Base-by-base conservation (phyloP, 92 coral and sea anemone genomes). In the Ricordea florida region DNA sequence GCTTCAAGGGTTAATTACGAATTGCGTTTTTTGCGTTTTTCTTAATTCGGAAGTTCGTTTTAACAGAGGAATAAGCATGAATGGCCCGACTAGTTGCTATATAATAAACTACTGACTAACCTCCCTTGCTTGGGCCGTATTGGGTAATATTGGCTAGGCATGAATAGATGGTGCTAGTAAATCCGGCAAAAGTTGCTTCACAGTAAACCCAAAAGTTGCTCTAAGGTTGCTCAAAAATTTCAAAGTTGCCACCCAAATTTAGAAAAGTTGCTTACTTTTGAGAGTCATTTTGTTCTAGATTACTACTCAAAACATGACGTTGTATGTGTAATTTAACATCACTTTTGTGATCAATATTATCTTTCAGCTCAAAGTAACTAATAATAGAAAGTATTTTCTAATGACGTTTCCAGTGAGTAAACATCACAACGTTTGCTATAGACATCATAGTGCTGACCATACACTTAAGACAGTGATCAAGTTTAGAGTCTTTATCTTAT, bases 381-480 rank as follows among this genome's bases (percentile, higher is more conserved):
- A 37, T 37, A n/a, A 37, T 7, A n/a, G 7, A 37, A 37, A 37
- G 44, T 37, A 37, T 8, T 37, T 57, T 57, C 11, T 24, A 11
- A 24, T n/a, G n/a, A n/a, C n/a, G n/a, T n/a, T n/a, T n/a, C n/a
- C n/a, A n/a, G n/a, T 67, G 74, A 31, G 24, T 71, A 24, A 24
- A 33, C 66, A 53, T 71, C 78, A 55, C 24, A 66, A 77, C 50
- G 76, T 66, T 64, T 36, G 20, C 75, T 66, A 52, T 65, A 66
- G 3, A 63, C 66, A 72, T 47, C 57, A 67, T 48, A 67, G 15
- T 63, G 71, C 14, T 38, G 32, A 63, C 71, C 72, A 61, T 66
- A 66, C 46, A 59, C 72, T 74, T 74, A 59, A 72, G 60, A 74
- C 81, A 47, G 81, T 74, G 81, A 77, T 77, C 74, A 77, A 37